Conservation (phyloP, 1,140 invertebrate genomes). For the Polyergus mexicanus region DNA sequence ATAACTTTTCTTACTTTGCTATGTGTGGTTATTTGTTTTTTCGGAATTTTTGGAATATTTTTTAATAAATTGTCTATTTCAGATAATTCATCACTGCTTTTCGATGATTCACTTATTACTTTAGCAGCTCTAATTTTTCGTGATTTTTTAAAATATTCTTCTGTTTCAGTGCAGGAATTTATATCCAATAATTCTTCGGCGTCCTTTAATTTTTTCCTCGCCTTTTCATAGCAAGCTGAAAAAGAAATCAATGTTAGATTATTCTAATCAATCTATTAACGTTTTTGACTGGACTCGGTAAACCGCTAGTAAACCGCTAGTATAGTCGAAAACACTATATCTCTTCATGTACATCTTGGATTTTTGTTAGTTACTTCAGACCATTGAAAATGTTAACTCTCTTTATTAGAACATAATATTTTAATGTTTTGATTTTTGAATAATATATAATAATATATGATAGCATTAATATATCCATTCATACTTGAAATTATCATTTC, state of each 20-base stretch:
- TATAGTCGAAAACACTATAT: too few relatives aligned
- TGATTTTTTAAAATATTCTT: constrained; percentile 12
- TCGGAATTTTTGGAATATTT: neutral
- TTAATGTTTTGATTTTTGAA: too few relatives aligned
- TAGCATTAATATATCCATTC: too few relatives aligned
- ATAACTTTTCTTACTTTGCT: neutral
- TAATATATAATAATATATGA: too few relatives aligned
- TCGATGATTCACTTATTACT: neutral
- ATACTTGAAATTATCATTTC: too few relatives aligned
- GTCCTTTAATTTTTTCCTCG: constrained; percentile 19
- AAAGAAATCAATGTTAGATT: neutral
- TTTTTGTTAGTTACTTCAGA: too few relatives aligned
- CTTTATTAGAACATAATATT: too few relatives aligned
- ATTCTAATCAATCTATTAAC: neutral
- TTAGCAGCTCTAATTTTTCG: constrained; percentile 17
- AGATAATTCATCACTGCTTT: constrained; percentile 2
- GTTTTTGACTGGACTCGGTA: too few relatives aligned
- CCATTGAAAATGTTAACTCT: too few relatives aligned
- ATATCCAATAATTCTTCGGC: neutral
- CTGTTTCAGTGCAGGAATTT: neutral
- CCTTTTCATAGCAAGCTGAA: neutral
- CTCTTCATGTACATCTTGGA: too few relatives aligned
- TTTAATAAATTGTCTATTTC: neutral
- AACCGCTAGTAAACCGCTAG: too few relatives aligned
- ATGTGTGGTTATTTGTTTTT: constrained; percentile 7